These are phyloP conservation scores for Coranthus polyacanthus DNA, from an alignment of 2,797 vertebrate genomes.

Conservation along the genomic window DNA sequence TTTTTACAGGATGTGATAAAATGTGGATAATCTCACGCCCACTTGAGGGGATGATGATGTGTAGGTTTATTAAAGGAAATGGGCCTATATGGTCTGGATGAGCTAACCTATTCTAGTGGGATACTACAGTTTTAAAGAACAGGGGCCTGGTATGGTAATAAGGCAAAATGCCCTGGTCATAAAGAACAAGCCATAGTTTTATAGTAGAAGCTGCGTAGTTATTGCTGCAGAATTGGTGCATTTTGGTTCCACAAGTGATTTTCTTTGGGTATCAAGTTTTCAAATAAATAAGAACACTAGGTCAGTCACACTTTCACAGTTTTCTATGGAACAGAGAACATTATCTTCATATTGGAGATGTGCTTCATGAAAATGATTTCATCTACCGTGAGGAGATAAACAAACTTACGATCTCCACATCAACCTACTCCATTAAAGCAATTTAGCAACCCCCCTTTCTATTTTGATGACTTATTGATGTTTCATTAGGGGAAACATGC, in stretches of 20 bases:
- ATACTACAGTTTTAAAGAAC: slow-evolving; percentile 48
- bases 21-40: slow-evolving; percentile 74
- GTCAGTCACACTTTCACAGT: slow-evolving; percentile 11
- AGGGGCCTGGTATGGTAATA: slow-evolving; percentile 40
- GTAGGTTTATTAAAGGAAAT: slow-evolving; percentile 78
- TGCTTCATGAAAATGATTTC: slow-evolving; percentile 28
- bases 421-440: slow-evolving; percentile 29
- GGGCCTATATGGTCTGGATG: slow-evolving; percentile 46
- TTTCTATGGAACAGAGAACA: background rate
- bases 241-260: slow-evolving; percentile 9
- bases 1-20: slow-evolving; percentile 78
- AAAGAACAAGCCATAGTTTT: slow-evolving; percentile 22
- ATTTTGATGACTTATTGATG: slow-evolving; percentile 71
- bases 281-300: slow-evolving; percentile 41
- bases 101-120: slow-evolving; percentile 59
- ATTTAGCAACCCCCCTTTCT: slow-evolving; percentile 30
- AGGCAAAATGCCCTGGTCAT: slow-evolving; percentile 34
- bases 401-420: slow-evolving; percentile 9
- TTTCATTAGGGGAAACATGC: slow-evolving; percentile 73
- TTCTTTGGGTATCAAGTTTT: slow-evolving; percentile 18
- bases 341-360: slow-evolving; percentile 21
- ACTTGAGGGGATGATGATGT: slow-evolving; percentile 78
- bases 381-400: slow-evolving; percentile 17
- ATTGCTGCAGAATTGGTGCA: slow-evolving; percentile 13
- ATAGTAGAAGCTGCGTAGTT: slow-evolving; percentile 1